Evolutionary conservation across 2,113 vertebrate species (phyloP).

Genomic region (Trichomycterus rosablanca): DNA sequence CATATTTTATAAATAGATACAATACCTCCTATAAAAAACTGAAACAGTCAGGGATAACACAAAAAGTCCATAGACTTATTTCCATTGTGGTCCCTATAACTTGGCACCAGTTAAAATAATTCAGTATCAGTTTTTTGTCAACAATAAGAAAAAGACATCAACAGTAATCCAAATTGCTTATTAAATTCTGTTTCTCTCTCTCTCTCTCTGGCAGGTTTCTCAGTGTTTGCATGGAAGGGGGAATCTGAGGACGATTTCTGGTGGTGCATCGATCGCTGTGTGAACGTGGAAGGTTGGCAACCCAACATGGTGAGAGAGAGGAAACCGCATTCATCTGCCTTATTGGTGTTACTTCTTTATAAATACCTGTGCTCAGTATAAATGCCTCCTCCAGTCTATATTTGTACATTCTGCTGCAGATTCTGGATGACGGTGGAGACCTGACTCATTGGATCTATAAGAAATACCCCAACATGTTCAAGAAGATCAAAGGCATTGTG

Average conservation of each 20-base stretch:
- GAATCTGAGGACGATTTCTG: slow-evolving; percentile 98
- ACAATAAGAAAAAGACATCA: too few species aligned
- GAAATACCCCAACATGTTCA: slow-evolving; percentile 99
- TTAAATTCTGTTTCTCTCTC: too few species aligned
- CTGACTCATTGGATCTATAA: slow-evolving; percentile 99
- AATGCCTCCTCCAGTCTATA: background rate
- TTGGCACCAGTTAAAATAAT: too few species aligned
- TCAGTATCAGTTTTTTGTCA: too few species aligned
- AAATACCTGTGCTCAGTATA: background rate
- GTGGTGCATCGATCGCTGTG: slow-evolving; percentile 99
- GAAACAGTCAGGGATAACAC: too few species aligned
- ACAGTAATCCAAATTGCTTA: too few species aligned
- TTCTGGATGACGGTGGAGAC: slow-evolving; percentile 94
- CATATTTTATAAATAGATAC: too few species aligned
- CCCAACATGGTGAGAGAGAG: slow-evolving; percentile 85
- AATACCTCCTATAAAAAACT: too few species aligned
- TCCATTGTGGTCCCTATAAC: too few species aligned
- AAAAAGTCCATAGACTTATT: too few species aligned
- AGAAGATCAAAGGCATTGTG: slow-evolving; percentile 98
- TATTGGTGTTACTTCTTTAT: slow-evolving; percentile 13
- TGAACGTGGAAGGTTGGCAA: slow-evolving; percentile 97
- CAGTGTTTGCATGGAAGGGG: slow-evolving; percentile 97
- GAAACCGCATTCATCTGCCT: background rate
- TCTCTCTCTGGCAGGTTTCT: slow-evolving; percentile 75
- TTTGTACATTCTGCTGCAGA: slow-evolving; percentile 61